These are phyloP conservation scores for Poliocrania exsul DNA, from an alignment of 2,797 vertebrate species.

Conservation along the genomic window DNA sequence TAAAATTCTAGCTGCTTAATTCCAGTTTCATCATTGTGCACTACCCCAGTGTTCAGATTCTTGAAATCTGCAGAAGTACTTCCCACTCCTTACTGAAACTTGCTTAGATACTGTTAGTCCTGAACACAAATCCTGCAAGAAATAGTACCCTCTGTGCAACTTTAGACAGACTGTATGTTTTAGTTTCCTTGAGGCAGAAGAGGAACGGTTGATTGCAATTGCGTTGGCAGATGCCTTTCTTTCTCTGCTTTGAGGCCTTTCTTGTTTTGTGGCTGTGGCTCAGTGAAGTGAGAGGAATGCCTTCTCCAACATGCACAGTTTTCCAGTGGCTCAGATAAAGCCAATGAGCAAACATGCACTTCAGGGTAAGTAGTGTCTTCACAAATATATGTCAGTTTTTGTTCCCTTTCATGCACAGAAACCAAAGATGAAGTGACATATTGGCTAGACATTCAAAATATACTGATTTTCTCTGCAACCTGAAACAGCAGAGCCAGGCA, in stretches of 20 bases:
- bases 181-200: neutral
- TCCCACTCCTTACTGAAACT: neutral
- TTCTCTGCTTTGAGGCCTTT: neutral
- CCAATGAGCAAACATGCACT: constrained; percentile 37
- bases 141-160: neutral
- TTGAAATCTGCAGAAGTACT: neutral
- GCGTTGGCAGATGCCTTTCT: constrained; percentile 25
- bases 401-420: constrained; percentile 1
- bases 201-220: neutral
- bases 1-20: neutral
- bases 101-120: neutral
- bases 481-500: neutral
- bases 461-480: neutral
- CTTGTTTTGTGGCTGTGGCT: neutral
- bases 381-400: constrained; percentile 25
- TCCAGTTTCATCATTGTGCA: neutral
- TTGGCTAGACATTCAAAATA: constrained; percentile 8
- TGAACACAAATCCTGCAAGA: neutral
- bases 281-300: constrained; percentile 39
- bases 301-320: neutral
- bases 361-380: constrained; percentile 33
- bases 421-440: constrained; percentile 17
- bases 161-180: neutral
- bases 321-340: constrained; percentile 31
- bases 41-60: neutral